Percentiles rank a stretch among this genome's conserved stretches.
These are phyloP conservation scores for Coleophora flavipennella DNA, from an alignment of 2,888 invertebrate species.

Conservation along the genomic window DNA sequence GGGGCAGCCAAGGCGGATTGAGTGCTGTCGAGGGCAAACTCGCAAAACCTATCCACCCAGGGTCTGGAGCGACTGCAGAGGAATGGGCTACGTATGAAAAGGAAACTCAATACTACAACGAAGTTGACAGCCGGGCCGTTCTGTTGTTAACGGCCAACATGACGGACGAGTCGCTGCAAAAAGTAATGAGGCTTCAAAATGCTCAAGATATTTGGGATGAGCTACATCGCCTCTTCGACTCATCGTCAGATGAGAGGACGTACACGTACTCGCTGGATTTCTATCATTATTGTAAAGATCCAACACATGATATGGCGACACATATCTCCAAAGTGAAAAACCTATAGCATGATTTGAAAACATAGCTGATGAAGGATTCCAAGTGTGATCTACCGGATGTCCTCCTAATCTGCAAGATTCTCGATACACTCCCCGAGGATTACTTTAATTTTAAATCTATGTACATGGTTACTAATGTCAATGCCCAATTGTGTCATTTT, in stretches of 20 bases:
- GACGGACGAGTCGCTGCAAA: conserved; percentile 5
- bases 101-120: background rate
- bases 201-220: conserved; percentile 7
- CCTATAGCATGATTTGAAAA: conserved; percentile 1
- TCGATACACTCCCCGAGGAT: conserved; percentile 4
- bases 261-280: conserved; percentile 4
- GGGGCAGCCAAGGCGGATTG: background rate
- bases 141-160: conserved; percentile 8
- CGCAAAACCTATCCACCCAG: background rate
- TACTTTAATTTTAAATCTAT: conserved; percentile 7
- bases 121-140: conserved; percentile 3
- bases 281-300: background rate
- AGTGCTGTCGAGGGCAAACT: background rate
- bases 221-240: conserved; percentile 6
- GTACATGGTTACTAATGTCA: conserved; percentile 7
- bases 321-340: conserved; percentile 3
- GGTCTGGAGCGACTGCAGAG: background rate
- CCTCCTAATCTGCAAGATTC: conserved; percentile 1
- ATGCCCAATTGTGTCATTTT: conserved; percentile 3
- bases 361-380: background rate
- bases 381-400: conserved; percentile 1
- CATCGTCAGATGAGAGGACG: conserved; percentile 1
- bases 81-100: background rate
- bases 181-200: conserved; percentile 8
- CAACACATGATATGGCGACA: background rate